These are phyloP conservation scores for Parambassis ranga DNA, from an alignment of 2,797 vertebrate species.

Conservation along the genomic window DNA sequence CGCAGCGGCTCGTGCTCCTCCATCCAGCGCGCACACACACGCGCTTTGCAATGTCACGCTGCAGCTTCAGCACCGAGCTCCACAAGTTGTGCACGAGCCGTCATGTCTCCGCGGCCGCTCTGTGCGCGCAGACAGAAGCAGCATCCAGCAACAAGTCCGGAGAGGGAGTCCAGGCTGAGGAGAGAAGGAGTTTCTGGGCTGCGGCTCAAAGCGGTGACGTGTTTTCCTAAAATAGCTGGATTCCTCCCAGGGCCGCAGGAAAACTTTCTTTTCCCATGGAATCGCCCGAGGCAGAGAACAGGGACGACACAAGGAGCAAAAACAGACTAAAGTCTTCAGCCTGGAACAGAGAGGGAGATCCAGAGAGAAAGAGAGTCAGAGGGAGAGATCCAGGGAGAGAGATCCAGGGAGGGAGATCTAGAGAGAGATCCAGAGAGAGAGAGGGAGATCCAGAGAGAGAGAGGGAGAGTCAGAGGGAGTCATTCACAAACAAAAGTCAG, in stretches of 20 bases:
- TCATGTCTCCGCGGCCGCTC: background rate
- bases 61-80: slow-evolving; percentile 34
- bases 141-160: slow-evolving; percentile 55
- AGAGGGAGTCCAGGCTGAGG: no score
- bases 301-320: slow-evolving; percentile 6
- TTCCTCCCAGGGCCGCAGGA: slow-evolving; percentile 69
- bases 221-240: slow-evolving; percentile 77
- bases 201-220: slow-evolving; percentile 75
- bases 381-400: no score
- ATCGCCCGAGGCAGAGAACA: slow-evolving; percentile 55
- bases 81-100: slow-evolving; percentile 47
- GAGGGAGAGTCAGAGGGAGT: no score
- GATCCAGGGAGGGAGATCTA: no score
- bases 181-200: slow-evolving; percentile 59
- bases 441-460: no score
- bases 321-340: no score
- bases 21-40: background rate
- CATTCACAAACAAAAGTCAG: no score
- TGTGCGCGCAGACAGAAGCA: background rate
- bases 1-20: slow-evolving; percentile 1
- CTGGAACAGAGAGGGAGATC: background rate
- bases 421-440: no score
- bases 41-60: slow-evolving; percentile 45
- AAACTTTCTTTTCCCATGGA: slow-evolving; percentile 82
- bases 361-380: no score